phyloP scores from a whole-genome alignment of 92 coral and sea anemone species.

The Phymanthus crucifer region DNA sequence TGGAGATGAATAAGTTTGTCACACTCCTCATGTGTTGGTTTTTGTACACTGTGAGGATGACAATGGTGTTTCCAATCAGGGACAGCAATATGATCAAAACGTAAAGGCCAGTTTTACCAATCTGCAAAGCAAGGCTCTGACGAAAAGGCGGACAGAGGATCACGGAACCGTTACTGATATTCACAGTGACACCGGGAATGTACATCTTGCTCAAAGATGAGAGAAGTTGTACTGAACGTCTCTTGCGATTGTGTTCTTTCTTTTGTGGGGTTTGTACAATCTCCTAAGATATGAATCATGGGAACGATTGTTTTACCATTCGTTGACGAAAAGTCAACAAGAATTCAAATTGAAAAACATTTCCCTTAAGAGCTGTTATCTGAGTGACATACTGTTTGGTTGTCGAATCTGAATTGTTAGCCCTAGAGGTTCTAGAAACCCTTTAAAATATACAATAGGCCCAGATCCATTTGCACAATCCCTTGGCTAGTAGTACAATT shows the following conservation, averaged over 20 bases:
- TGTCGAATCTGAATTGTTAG: slow-evolving; percentile 2
- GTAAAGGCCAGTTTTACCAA: slow-evolving; percentile 64
- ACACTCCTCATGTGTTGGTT: slow-evolving; percentile 73
- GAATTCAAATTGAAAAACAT: neutral
- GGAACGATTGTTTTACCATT: neutral
- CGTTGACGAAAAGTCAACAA: slow-evolving; percentile 2
- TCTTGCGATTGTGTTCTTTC: neutral
- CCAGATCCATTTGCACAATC: neutral
- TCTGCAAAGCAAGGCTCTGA: slow-evolving; percentile 54
- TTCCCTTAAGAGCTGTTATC: slow-evolving; percentile 9
- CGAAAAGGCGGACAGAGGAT: slow-evolving; percentile 41
- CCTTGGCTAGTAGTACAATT: neutral
- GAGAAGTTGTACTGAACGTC: neutral
- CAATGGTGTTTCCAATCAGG: slow-evolving; percentile 72
- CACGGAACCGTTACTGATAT: slow-evolving; percentile 6
- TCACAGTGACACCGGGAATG: neutral
- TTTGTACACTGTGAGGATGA: slow-evolving; percentile 67
- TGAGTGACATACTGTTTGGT: neutral
- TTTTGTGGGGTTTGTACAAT: neutral
- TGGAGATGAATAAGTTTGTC: slow-evolving; percentile 77
- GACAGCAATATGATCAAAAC: slow-evolving; percentile 55
- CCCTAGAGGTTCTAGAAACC: neutral
- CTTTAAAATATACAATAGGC: neutral
- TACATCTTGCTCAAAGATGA: neutral
- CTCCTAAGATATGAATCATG: neutral